phyloP scores from a whole-genome alignment of 2,888 invertebrate genomes.

The Thumatha senex region DNA sequence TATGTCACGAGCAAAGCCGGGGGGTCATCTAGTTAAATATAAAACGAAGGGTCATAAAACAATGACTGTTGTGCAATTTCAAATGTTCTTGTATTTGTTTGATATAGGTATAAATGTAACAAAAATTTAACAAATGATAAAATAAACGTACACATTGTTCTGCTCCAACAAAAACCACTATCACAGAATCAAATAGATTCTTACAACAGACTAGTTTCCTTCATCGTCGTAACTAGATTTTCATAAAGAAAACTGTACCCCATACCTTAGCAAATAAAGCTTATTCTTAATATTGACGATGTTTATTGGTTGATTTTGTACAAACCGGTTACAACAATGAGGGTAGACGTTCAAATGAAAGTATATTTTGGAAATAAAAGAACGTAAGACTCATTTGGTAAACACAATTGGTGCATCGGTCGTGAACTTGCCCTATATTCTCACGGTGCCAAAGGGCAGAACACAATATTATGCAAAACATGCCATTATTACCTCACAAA shows the following conservation, averaged over 20 bases:
- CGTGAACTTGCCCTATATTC: constrained; percentile 79
- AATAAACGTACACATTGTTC: constrained; percentile 12
- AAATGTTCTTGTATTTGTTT: too few relatives aligned
- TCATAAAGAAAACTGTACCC: constrained; percentile 27
- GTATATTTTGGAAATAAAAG: constrained; percentile 44
- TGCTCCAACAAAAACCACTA: constrained; percentile 27
- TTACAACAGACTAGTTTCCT: constrained; percentile 26
- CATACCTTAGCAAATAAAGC: constrained; percentile 16
- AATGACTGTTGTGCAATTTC: too few relatives aligned
- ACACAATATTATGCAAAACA: constrained; percentile 61
- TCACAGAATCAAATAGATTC: constrained; percentile 30
- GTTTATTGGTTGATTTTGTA: constrained; percentile 53
- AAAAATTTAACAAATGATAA: not conserved
- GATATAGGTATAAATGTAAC: too few relatives aligned
- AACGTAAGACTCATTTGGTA: constrained; percentile 23
- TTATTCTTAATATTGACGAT: constrained; percentile 30
- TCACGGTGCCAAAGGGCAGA: constrained; percentile 62
- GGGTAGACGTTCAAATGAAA: constrained; percentile 35
- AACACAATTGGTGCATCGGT: constrained; percentile 52
- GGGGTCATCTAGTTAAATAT: too few relatives aligned
- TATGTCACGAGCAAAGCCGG: too few relatives aligned
- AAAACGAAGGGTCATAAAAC: too few relatives aligned
- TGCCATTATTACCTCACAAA: constrained; percentile 50
- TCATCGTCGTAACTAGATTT: constrained; percentile 30
- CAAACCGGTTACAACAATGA: constrained; percentile 47